phyloP scores from a whole-genome alignment of 2,888 invertebrate genomes.

The Vesta saturnalis region DNA sequence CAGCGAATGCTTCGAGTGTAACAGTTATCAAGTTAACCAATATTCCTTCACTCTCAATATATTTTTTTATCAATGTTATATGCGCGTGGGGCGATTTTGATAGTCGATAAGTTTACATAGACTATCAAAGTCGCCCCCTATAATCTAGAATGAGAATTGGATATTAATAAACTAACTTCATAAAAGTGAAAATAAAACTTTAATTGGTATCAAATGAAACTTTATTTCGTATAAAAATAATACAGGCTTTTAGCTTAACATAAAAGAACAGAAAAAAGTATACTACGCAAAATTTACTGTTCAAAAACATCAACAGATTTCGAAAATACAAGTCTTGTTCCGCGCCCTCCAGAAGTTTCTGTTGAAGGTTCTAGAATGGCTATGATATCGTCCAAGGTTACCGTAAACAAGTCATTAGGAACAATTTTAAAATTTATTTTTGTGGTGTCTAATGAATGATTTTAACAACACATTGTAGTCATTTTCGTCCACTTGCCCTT shows the following conservation, averaged over 20 bases:
- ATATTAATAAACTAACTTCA: not conserved
- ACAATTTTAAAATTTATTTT: conserved; percentile 6
- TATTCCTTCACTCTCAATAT: not conserved
- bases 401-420: not conserved
- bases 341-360: not conserved
- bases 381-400: not conserved
- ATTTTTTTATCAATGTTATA: conserved; percentile 3
- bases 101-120: conserved; percentile 3
- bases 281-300: conserved; percentile 2
- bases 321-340: not conserved
- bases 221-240: conserved; percentile 5
- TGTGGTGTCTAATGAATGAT: not conserved
- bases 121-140: not conserved
- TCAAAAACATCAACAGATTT: conserved; percentile 2
- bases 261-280: not conserved
- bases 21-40: not conserved
- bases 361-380: too few relatives aligned
- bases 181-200: conserved; percentile 2
- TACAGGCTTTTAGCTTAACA: not conserved
- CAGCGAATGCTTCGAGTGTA: not conserved
- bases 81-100: not conserved
- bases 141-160: conserved; percentile 2
- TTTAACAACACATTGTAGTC: conserved; percentile 1
- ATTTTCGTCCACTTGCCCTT: not conserved
- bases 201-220: not conserved